These are phyloP conservation scores for Valencia hispanica DNA, from an alignment of 2,797 vertebrate species.

Conservation along the genomic window DNA sequence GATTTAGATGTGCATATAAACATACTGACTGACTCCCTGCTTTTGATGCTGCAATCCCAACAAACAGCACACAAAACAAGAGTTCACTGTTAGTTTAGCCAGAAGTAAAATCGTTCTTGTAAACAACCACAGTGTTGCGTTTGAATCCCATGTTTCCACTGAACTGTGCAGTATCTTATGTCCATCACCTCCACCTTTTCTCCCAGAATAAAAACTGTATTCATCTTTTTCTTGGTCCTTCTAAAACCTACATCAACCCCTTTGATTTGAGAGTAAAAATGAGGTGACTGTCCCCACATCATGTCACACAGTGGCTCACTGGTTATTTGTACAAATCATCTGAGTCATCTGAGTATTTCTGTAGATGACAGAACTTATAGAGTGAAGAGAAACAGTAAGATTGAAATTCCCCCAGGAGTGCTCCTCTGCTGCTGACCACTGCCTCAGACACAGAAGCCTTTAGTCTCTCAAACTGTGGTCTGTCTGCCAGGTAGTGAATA, in stretches of 20 bases:
- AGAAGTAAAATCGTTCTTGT: neutral
- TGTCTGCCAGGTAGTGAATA: slow-evolving; percentile 2
- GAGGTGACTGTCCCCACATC: neutral
- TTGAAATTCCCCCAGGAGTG: neutral
- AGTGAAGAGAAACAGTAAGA: neutral
- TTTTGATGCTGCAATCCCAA: slow-evolving; percentile 5
- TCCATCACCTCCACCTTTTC: neutral
- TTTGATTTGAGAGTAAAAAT: neutral
- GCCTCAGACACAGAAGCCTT: neutral
- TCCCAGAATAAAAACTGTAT: neutral
- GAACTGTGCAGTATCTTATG: neutral
- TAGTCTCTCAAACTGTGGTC: neutral
- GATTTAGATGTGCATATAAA: no score
- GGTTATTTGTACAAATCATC: neutral
- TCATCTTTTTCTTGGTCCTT: neutral
- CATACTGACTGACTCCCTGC: neutral
- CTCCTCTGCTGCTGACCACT: neutral
- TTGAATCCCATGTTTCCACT: neutral
- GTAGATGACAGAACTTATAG: neutral
- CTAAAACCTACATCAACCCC: neutral
- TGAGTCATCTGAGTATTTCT: neutral
- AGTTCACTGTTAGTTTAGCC: slow-evolving; percentile 4
- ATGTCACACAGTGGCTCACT: neutral
- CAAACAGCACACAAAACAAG: neutral
- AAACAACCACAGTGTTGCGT: neutral